These are phyloP conservation scores for Timema cristinae DNA, from an alignment of 2,888 invertebrate species.

Conservation along the genomic window DNA sequence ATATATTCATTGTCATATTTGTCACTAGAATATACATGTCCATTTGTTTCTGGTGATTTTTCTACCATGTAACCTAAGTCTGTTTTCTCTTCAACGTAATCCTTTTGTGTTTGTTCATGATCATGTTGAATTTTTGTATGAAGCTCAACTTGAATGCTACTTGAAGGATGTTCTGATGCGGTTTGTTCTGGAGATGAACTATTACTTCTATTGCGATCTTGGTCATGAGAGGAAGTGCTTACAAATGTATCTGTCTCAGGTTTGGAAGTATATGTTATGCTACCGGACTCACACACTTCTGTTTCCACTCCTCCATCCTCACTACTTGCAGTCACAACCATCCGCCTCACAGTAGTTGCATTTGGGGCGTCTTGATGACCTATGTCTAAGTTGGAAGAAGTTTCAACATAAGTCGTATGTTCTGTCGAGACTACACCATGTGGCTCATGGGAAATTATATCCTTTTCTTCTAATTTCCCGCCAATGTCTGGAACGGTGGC, in stretches of 20 bases:
- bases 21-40: conserved; percentile 29
- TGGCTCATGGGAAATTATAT: too few species aligned
- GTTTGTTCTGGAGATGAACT: too few species aligned
- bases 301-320: conserved; percentile 62
- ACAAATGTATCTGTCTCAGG: too few species aligned
- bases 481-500: too few species aligned
- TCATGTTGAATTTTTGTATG: background rate
- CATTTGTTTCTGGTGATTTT: conserved; percentile 26
- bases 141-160: conserved; percentile 11
- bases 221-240: too few species aligned
- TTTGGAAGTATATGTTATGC: conserved; percentile 46
- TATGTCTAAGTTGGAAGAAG: conserved; percentile 3
- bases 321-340: conserved; percentile 60
- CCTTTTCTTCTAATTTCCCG: too few species aligned
- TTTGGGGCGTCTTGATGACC: conserved; percentile 15
- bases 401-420: too few species aligned
- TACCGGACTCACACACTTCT: conserved; percentile 55
- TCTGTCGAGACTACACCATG: too few species aligned
- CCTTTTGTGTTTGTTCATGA: too few species aligned
- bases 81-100: too few species aligned
- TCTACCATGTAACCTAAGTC: conserved; percentile 15
- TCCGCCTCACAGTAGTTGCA: conserved; percentile 50
- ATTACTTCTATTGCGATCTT: too few species aligned
- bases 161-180: too few species aligned
- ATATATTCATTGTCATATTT: conserved; percentile 24